phyloP scores from a whole-genome alignment of 2,797 vertebrate genomes.

The Coilia nasus region DNA sequence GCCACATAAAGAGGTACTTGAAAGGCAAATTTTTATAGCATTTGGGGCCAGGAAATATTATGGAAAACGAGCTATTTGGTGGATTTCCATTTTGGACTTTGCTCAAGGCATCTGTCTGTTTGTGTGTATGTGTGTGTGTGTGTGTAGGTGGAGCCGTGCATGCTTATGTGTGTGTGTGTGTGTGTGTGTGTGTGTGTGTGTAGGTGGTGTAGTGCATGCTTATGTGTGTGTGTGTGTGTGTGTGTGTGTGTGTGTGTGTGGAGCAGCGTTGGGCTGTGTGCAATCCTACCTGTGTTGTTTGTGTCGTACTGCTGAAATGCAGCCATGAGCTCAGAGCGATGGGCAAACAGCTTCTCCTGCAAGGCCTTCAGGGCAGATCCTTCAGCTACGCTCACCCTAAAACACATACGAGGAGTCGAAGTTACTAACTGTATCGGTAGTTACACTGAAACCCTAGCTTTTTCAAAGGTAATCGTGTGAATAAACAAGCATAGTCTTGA shows the following conservation, averaged over 20 bases:
- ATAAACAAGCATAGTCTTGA: too few relatives aligned
- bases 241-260: background rate
- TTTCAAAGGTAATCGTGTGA: too few relatives aligned
- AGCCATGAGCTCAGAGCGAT: conserved; percentile 83
- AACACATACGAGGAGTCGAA: too few relatives aligned
- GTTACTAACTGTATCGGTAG: too few relatives aligned
- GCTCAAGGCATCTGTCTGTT: background rate
- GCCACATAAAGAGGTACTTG: background rate
- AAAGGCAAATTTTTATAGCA: background rate
- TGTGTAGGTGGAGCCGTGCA: background rate
- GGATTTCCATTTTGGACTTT: conserved; percentile 1
- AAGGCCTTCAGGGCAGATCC: conserved; percentile 85
- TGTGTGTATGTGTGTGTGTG: background rate
- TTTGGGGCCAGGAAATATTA: background rate
- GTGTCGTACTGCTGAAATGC: conserved; percentile 82
- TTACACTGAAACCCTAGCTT: too few relatives aligned
- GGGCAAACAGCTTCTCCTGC: conserved; percentile 86
- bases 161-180: background rate
- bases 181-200: conserved; percentile 10
- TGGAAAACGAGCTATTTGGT: background rate
- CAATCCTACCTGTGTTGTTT: conserved; percentile 76
- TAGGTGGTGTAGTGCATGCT: background rate
- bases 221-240: conserved; percentile 7
- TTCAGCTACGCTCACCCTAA: conserved; percentile 85
- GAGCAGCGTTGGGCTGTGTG: too few relatives aligned